A percentile compares a stretch with the other conserved stretches of the same genome.
Evolutionary conservation across 92 coral and sea anemone species (phyloP).

Genomic region (Epizoanthus rinbou): DNA sequence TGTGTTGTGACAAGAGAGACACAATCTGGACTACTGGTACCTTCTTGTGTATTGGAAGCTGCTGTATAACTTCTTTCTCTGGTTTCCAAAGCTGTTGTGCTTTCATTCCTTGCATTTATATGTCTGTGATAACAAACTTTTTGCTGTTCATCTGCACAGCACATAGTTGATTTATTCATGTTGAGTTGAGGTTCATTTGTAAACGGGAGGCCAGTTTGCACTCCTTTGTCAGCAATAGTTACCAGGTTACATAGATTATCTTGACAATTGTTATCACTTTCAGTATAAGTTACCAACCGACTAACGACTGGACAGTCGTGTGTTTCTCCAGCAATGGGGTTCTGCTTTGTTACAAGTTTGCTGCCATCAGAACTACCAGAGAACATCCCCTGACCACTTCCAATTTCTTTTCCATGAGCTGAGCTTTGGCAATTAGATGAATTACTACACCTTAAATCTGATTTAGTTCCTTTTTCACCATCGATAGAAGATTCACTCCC

Average conservation of each 20-base stretch:
- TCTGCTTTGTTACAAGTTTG: background rate
- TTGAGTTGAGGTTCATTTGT: conserved; percentile 1
- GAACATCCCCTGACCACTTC: background rate
- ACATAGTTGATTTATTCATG: background rate
- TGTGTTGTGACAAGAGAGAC: background rate
- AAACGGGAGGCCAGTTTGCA: background rate
- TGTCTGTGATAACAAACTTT: background rate
- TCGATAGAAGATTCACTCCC: background rate
- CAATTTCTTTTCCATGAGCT: background rate
- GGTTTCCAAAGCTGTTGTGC: background rate
- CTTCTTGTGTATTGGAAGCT: background rate
- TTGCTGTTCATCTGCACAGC: background rate
- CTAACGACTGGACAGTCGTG: conserved; percentile 29
- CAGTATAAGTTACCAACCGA: background rate
- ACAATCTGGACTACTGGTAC: background rate
- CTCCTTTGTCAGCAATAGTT: background rate
- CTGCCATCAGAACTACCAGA: background rate
- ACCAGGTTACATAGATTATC: background rate
- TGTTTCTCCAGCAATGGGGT: background rate
- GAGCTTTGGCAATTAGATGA: background rate
- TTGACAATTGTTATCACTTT: background rate
- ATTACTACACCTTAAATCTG: background rate
- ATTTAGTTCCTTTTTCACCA: background rate
- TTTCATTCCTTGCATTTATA: background rate
- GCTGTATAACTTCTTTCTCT: background rate